Evolutionary conservation across 2,797 vertebrate genomes (phyloP).

Genomic region (Xiphorhynchus erythropygius): DNA sequence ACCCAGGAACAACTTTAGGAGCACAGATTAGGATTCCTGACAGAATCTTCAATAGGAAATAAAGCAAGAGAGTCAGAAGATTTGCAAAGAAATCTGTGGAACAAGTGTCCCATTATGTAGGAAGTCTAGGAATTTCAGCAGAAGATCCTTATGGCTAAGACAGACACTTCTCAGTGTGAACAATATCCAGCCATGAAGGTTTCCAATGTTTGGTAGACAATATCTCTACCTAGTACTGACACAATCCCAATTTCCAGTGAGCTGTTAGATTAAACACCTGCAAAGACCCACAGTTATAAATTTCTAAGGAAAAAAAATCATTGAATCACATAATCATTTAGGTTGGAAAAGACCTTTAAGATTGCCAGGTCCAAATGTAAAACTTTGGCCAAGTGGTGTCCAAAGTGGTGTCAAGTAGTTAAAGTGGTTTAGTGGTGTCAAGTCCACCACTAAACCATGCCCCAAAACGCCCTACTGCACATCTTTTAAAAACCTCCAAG

Average conservation of each 20-base stretch:
- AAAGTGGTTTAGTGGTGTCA: too few species aligned
- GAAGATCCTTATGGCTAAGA: neutral
- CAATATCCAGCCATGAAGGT: neutral
- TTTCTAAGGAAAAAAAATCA: neutral
- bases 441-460: neutral
- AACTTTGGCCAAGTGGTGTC: neutral
- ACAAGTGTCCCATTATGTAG: accelerated
- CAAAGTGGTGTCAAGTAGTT: too few species aligned
- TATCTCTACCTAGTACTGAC: neutral
- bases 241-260: neutral
- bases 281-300: neutral
- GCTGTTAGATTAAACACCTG: neutral
- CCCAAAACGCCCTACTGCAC: neutral
- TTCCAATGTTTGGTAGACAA: neutral
- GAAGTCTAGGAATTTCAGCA: neutral
- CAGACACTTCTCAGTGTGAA: neutral
- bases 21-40: neutral
- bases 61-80: neutral
- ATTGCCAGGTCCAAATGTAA: neutral
- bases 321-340: neutral
- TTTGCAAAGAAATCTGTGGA: neutral
- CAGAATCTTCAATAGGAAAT: neutral
- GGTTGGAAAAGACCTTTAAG: neutral
- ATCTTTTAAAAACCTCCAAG: neutral
- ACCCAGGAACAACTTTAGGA: neutral